A percentile compares a stretch with the other conserved stretches of the same genome.
Conservation (phyloP, 37 sponge, comb jelly and placozoan genomes). For the Spongilla lacustris region DNA sequence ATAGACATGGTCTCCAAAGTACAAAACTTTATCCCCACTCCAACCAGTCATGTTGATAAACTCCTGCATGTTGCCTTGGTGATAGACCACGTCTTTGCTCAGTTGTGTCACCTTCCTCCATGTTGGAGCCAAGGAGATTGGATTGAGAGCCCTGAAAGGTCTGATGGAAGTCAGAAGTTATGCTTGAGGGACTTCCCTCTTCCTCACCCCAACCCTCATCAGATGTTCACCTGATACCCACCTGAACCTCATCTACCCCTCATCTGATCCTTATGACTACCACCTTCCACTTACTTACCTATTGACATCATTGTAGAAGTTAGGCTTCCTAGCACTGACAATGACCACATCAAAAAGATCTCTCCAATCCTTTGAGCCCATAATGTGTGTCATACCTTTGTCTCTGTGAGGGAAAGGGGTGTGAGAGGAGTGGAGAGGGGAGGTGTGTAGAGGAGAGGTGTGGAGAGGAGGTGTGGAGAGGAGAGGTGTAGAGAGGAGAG, state of each 20-base stretch:
- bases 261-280: background rate
- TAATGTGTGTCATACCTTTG: constrained; percentile 75
- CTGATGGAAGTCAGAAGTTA: constrained; percentile 42
- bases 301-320: constrained; percentile 68
- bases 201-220: background rate
- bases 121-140: constrained; percentile 25
- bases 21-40: constrained; percentile 78
- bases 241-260: background rate
- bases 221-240: no score
- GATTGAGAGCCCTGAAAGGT: constrained; percentile 72
- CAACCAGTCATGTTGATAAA: constrained; percentile 85
- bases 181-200: background rate
- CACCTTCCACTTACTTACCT: constrained; percentile 25
- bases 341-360: constrained; percentile 91
- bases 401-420: constrained; percentile 46
- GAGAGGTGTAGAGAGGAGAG: background rate
- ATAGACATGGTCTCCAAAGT: constrained; percentile 98
- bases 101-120: constrained; percentile 74
- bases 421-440: background rate
- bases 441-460: background rate
- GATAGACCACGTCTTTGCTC: constrained; percentile 62
- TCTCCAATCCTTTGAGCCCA: constrained; percentile 78
- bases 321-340: constrained; percentile 82
- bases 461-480: background rate
- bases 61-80: constrained; percentile 85